Base-by-base conservation (phyloP, 2,113 vertebrate genomes). In the Mobula birostris region DNA sequence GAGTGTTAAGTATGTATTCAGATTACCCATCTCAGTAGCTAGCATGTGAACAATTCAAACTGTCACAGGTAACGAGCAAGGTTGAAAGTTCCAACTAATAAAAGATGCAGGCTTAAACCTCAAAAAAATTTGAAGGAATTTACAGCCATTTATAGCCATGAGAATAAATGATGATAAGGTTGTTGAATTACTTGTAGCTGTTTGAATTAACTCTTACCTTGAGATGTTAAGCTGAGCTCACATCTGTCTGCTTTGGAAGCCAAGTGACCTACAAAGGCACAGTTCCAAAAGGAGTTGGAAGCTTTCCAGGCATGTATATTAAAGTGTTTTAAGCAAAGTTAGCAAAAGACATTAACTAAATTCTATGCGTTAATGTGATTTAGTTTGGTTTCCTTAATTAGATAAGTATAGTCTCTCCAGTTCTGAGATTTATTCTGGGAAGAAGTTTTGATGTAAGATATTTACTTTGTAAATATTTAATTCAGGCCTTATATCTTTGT, bases 371-470 rank as follows among this genome's bases (percentile, higher is more conserved):
- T 66, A 66, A n/a, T 88, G 61, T 88, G 58, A 14, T 5, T 66
- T 19, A 29, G 27, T 19, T 12, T 88, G 58, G 85, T 14, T 32
- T 68, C 29, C n/a, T 32, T 32, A 66, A 1, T 19, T 61, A 61
- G 1, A 15, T 66, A 90, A 36, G 56, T 63, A 87, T 63, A 66
- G 61, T 5, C 24, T 0, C 29, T 90, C 61, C 27, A 63, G 12
- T 29, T 32, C 29, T 32, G n/a, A 66, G 29, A 90, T 90, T 66
- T 90, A 90, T 15, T 8, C 5, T 68, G 61, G 63, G 61, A 90
- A 68, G 85, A 90, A 63, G 29, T 90, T 90, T 90, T 36, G 85
- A 90, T 90, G 61, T 32, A 66, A 66, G 32, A n/a, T 90, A 66
- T 66, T 90, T 90, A 68, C 32, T 32, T 90, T 90, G 66, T 32